Evolutionary conservation across 2,797 vertebrate genomes (phyloP).

Genomic region (Benthosema pterotum): DNA sequence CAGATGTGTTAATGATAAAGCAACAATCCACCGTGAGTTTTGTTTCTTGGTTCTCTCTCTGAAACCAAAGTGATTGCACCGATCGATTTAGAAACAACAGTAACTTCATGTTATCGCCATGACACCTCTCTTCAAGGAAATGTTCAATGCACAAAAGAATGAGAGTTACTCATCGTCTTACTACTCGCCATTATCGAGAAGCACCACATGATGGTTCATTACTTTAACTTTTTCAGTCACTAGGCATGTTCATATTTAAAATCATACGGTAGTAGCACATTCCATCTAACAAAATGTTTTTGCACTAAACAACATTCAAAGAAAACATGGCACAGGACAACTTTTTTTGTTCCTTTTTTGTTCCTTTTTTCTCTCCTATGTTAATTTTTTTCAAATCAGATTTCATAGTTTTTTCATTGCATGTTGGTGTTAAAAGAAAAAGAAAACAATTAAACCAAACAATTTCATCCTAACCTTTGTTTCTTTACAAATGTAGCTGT

Average conservation of each 20-base stretch:
- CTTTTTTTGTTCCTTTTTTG: slow-evolving; percentile 75
- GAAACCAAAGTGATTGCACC: slow-evolving; percentile 71
- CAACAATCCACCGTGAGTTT: slow-evolving; percentile 43
- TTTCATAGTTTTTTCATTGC: slow-evolving; percentile 58
- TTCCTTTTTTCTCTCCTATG: slow-evolving; percentile 55
- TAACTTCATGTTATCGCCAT: slow-evolving; percentile 54
- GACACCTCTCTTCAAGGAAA: slow-evolving; percentile 33
- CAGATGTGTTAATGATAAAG: slow-evolving; percentile 41
- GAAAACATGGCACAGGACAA: slow-evolving; percentile 93
- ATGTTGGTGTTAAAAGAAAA: slow-evolving; percentile 72
- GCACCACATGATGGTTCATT: slow-evolving; percentile 48
- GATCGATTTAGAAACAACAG: slow-evolving; percentile 52
- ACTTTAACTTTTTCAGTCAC: slow-evolving; percentile 78
- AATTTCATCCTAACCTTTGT: slow-evolving; percentile 68
- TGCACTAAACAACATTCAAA: slow-evolving; percentile 94
- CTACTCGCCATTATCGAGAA: slow-evolving; percentile 30
- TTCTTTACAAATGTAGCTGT: slow-evolving; percentile 81
- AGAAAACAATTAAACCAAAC: slow-evolving; percentile 55
- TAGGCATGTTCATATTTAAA: slow-evolving; percentile 84
- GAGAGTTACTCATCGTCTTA: slow-evolving; percentile 12
- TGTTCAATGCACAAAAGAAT: slow-evolving; percentile 23
- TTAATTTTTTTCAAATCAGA: slow-evolving; percentile 75
- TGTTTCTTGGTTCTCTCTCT: slow-evolving; percentile 36
- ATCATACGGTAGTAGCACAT: slow-evolving; percentile 81
- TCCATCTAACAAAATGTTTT: slow-evolving; percentile 87